Evolutionary conservation across 2,888 invertebrate genomes (phyloP), one percentile per base, ranked within the genome.

Genomic region (Crematogaster levior): DNA sequence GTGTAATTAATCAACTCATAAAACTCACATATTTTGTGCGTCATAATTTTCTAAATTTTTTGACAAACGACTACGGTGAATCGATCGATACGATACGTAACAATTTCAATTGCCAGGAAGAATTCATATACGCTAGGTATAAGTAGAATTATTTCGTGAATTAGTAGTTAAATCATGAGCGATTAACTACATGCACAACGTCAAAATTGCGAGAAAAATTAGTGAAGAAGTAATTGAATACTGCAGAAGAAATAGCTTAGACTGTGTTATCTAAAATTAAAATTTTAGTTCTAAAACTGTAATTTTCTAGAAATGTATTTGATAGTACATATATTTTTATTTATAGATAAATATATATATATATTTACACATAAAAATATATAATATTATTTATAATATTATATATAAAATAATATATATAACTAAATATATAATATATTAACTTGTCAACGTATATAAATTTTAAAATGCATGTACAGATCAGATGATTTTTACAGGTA

Each of bases 81-180:
- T 15, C 24, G 24, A 24, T 61, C 1, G 43, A 18, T 18, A 65
- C 51, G 73, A 84, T 88, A 73, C 63, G 79, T 80, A 81, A 82
- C 70, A 58, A 75, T 84, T 84, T 82, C 18, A n/a, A 77, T 77
- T 48, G 72, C 48, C 60, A 40, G 51, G 77, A 63, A 66, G 84
- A 66, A 85, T 74, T 83, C 66, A 81, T 77, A 82, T n/a, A 40
- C 66, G 65, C 81, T 77, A 72, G n/a, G n/a, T n/a, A n/a, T 81
- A 85, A 77, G 53, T 21, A n/a, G n/a, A n/a, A n/a, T n/a, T n/a
- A n/a, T n/a, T n/a, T 61, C 30, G 21, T 58, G 48, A 68, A 83
- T 88, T 83, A 68, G n/a, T n/a, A 87, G 72, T 84, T 56, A 60
- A 56, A 81, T 88, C 83, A 89, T 85, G 84, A 85, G 58, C 82